Conservation (phyloP, 2,888 invertebrate genomes). For the Subacronicta megacephala region DNA sequence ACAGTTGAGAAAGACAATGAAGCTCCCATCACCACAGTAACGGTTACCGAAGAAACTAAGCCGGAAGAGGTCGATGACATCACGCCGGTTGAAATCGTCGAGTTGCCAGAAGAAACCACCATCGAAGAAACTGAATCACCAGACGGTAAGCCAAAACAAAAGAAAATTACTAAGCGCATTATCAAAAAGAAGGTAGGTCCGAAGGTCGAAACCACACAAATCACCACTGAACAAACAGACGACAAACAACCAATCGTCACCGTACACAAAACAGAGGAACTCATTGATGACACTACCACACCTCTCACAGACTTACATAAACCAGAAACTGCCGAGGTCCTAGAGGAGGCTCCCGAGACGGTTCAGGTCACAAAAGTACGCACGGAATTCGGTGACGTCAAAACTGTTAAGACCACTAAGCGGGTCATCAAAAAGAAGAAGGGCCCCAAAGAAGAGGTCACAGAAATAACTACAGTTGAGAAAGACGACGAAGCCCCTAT, state of each 20-base stretch:
- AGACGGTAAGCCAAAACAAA: conserved; percentile 59
- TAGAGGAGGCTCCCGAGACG: conserved; percentile 49
- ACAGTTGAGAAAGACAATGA: conserved; percentile 79
- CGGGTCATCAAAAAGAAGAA: conserved; percentile 80
- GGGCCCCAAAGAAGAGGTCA: conserved; percentile 79
- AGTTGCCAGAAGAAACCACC: conserved; percentile 70
- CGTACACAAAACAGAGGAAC: conserved; percentile 24
- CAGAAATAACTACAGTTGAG: conserved; percentile 79
- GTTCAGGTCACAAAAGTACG: conserved; percentile 55
- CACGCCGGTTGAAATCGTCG: conserved; percentile 59
- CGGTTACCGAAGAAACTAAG: conserved; percentile 46
- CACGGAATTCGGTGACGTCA: conserved; percentile 69
- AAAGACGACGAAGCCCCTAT: conserved; percentile 27
- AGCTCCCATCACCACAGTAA: conserved; percentile 64
- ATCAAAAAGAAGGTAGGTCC: conserved; percentile 38
- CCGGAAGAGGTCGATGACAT: conserved; percentile 49
- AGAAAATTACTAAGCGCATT: conserved; percentile 47
- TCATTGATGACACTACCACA: conserved; percentile 58
- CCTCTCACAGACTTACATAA: conserved; percentile 34
- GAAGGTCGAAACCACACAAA: conserved; percentile 52
- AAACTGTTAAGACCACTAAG: conserved; percentile 74
- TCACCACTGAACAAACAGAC: conserved; percentile 11
- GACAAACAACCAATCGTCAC: conserved; percentile 4
- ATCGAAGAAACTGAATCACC: conserved; percentile 62
- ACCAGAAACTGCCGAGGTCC: conserved; percentile 58